Conservation (phyloP, 2,888 invertebrate genomes). For the Tryphoninae sp. region DNA sequence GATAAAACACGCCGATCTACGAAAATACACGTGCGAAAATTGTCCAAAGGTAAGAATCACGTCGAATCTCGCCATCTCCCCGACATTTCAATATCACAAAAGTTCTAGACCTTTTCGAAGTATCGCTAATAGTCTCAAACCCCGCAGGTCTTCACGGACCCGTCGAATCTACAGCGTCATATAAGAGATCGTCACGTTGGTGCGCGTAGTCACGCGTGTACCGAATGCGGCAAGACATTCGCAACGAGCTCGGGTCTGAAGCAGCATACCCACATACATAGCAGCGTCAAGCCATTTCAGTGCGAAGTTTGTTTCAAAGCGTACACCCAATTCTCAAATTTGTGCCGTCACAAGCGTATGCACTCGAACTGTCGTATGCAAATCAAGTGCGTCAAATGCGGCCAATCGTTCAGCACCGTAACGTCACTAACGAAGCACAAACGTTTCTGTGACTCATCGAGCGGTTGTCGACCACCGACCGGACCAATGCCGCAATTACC, state of each 20-base stretch:
- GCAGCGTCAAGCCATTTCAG: slow-evolving; percentile 98
- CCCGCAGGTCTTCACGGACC: slow-evolving; percentile 96
- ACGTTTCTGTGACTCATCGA: slow-evolving; percentile 93
- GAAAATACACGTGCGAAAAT: slow-evolving; percentile 96
- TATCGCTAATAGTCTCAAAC: slow-evolving; percentile 81
- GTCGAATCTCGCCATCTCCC: slow-evolving; percentile 1
- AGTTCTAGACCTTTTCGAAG: slow-evolving; percentile 71
- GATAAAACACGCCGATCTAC: slow-evolving; percentile 89
- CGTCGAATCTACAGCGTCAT: slow-evolving; percentile 97
- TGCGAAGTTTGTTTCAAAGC: slow-evolving; percentile 98
- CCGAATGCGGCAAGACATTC: slow-evolving; percentile 99
- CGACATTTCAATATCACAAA: slow-evolving; percentile 15
- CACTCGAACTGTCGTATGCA: slow-evolving; percentile 97
- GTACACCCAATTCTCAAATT: slow-evolving; percentile 99
- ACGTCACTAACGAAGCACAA: slow-evolving; percentile 97
- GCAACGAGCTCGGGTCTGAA: slow-evolving; percentile 98
- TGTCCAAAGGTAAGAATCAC: slow-evolving; percentile 89
- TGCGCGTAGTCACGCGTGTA: slow-evolving; percentile 97
- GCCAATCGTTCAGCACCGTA: slow-evolving; percentile 94
- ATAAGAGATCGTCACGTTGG: slow-evolving; percentile 97
- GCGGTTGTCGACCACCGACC: slow-evolving; percentile 72
- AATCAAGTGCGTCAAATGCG: slow-evolving; percentile 97
- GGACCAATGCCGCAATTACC: slow-evolving; percentile 77
- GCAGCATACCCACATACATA: slow-evolving; percentile 99
- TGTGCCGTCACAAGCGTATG: slow-evolving; percentile 99